Evolutionary conservation across 2,888 invertebrate species (phyloP).

Genomic region (Mimumesa dahlbomi): DNA sequence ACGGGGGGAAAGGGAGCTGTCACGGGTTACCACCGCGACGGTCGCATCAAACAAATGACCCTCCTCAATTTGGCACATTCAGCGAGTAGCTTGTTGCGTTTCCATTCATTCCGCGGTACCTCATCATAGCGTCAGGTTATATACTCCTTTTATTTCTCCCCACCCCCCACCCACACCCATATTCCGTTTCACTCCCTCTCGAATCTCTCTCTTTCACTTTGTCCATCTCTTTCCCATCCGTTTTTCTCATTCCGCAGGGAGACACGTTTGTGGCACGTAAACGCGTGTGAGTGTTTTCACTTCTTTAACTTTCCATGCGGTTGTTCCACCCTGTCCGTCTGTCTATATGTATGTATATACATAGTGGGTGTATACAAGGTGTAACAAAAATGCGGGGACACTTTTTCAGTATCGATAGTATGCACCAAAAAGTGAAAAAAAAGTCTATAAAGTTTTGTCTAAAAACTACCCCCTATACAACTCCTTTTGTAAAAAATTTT

Average conservation of each 20-base stretch:
- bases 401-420: no score
- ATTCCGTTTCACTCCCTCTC: slow-evolving; percentile 9
- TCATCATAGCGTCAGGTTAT: slow-evolving; percentile 57
- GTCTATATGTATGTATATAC: no score
- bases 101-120: slow-evolving; percentile 67
- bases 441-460: no score
- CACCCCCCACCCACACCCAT: slow-evolving; percentile 2
- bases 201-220: neutral
- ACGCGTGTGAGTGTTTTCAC: neutral
- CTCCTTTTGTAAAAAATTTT: no score
- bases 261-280: neutral
- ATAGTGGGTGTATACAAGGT: no score
- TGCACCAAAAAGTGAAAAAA: no score
- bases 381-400: no score
- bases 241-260: neutral
- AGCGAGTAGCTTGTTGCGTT: slow-evolving; percentile 73
- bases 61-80: slow-evolving; percentile 73
- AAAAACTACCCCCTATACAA: no score
- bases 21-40: slow-evolving; percentile 54
- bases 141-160: slow-evolving; percentile 31
- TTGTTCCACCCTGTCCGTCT: no score
- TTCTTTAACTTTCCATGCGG: slow-evolving; percentile 31
- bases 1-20: slow-evolving; percentile 46
- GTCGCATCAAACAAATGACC: slow-evolving; percentile 61
- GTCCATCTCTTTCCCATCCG: neutral